Conservation (phyloP, 2,888 invertebrate species). For the Catocala nupta region DNA sequence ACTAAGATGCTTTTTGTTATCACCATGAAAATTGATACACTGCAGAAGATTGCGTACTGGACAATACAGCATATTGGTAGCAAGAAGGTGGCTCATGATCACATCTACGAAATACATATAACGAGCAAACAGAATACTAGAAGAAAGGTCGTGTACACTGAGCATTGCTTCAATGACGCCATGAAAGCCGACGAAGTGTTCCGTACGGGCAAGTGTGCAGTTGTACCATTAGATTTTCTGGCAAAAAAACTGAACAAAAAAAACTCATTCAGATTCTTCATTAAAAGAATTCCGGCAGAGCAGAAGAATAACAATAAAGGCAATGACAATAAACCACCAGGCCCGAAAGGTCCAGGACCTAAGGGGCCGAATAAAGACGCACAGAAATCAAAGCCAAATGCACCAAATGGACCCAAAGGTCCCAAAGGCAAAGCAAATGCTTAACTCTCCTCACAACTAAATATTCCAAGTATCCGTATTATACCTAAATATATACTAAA, state of each 20-base stretch:
- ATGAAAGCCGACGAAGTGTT: constrained; percentile 75
- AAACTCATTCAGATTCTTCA: constrained; percentile 69
- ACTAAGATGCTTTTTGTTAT: constrained; percentile 73
- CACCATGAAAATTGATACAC: constrained; percentile 73
- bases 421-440: constrained; percentile 35
- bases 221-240: constrained; percentile 69
- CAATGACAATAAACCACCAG: constrained; percentile 49
- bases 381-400: constrained; percentile 15
- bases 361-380: constrained; percentile 49
- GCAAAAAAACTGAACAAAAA: no score
- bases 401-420: constrained; percentile 38
- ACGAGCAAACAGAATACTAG: constrained; percentile 69
- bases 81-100: constrained; percentile 69
- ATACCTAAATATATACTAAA: not conserved
- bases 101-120: constrained; percentile 76
- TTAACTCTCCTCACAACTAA: constrained; percentile 2
- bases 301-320: constrained; percentile 51
- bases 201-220: constrained; percentile 70
- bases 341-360: constrained; percentile 50
- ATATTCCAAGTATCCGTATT: not conserved
- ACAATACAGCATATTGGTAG: constrained; percentile 75
- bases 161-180: constrained; percentile 76
- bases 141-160: constrained; percentile 70
- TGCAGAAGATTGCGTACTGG: constrained; percentile 77
- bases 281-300: constrained; percentile 62